phyloP scores from a whole-genome alignment of 2,113 vertebrate genomes.

The Myiopsitta monachus region DNA sequence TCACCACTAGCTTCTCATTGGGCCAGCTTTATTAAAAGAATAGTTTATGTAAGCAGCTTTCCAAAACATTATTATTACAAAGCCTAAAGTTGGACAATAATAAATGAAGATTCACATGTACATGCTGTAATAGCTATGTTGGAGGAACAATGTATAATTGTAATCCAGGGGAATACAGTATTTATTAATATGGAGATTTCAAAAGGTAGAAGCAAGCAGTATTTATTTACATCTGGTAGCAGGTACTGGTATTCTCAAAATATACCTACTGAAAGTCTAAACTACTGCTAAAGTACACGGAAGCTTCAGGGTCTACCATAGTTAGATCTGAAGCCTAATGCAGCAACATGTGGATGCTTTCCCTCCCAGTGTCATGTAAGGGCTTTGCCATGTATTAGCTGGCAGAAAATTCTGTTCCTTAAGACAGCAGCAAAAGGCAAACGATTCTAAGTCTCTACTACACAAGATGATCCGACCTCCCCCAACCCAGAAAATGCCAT shows the following conservation, averaged over 20 bases:
- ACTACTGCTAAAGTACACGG: not conserved
- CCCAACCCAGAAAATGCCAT: not conserved
- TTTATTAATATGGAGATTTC: not conserved
- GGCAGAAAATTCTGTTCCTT: not conserved
- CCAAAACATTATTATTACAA: not conserved
- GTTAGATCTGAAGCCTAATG: not conserved
- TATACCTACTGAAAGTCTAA: not conserved
- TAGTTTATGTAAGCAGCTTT: constrained; percentile 1
- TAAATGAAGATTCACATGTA: not conserved
- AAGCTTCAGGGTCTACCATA: not conserved
- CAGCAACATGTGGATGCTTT: not conserved
- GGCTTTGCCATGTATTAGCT: not conserved
- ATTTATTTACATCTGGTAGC: not conserved
- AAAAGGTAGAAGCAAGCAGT: not conserved
- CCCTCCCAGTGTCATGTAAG: fast-evolving
- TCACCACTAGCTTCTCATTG: not conserved
- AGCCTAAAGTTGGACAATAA: not conserved
- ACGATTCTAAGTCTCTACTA: not conserved
- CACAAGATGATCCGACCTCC: fast-evolving
- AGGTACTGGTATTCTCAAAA: not conserved
- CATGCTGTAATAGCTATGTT: not conserved
- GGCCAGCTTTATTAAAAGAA: not conserved
- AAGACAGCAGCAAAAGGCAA: not conserved
- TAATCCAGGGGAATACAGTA: not conserved
- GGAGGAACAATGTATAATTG: not conserved